Evolutionary conservation across 2,888 invertebrate genomes (phyloP).

Genomic region (Halictus quadricinctus): DNA sequence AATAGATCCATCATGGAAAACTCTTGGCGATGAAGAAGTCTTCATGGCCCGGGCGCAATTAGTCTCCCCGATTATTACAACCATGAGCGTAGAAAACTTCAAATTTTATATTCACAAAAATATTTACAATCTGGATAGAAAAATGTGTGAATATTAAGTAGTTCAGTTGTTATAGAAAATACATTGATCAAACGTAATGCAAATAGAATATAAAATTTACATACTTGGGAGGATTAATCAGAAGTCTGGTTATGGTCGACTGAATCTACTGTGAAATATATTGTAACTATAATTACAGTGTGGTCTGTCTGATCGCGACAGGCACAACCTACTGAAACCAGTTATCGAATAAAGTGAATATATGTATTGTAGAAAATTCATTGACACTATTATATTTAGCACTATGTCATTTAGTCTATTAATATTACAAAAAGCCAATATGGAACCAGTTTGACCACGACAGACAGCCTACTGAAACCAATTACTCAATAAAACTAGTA

Average conservation of each 20-base stretch:
- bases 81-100: background rate
- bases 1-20: conserved; percentile 57
- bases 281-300: background rate
- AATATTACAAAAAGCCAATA: too few species aligned
- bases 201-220: background rate
- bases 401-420: too few species aligned
- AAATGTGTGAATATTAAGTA: too few species aligned
- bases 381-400: too few species aligned
- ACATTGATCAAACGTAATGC: background rate
- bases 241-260: background rate
- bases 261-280: background rate
- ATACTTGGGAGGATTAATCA: background rate
- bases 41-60: conserved; percentile 31
- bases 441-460: too few species aligned
- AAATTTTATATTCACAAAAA: background rate
- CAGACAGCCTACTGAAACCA: too few species aligned
- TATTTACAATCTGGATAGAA: background rate
- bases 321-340: background rate
- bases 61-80: background rate
- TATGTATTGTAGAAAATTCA: too few species aligned
- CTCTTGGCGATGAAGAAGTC: conserved; percentile 40
- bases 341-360: too few species aligned
- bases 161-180: too few species aligned
- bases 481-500: too few species aligned
- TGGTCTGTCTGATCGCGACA: background rate